Base-by-base conservation (phyloP, 2,797 vertebrate genomes). In the Coendou prehensilis region DNA sequence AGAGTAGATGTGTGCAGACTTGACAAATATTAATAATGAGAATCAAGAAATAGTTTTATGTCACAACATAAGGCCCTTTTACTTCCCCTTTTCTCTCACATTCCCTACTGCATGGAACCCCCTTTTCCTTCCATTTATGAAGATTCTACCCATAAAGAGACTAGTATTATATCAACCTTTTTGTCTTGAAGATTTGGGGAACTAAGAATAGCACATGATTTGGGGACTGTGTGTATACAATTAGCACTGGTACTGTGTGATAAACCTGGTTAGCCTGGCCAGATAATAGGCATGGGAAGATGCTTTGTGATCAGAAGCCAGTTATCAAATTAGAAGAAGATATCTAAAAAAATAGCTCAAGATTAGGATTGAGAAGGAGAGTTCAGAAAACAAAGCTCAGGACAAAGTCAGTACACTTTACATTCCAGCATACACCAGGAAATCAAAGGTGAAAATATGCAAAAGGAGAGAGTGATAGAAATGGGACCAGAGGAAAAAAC, bases 81-180 rank as follows among this genome's bases (percentile, higher is more conserved):
- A 30, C 10, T 61, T 67, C 33, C 28, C 76, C 11, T 20, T 37
- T 61, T 83, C 14, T 61, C 6, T 41, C 54, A 57, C 30, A n/a
- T 37, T n/a, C 61, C 26, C 28, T 89, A 64, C 59, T 54, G 11
- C 4, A 7, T 20, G 37, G 50, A 84, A 59, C 9, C 22, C 26
- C 26, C 14, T 54, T 75, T 86, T 71, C 45, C 33, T 79, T 52
- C 47, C 52, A 79, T 8, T 78, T 94, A 82, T 73, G 69, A 97
- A 76, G 86, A 63, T 47, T 73, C 64, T 85, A 52, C 63, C 10
- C 50, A 81, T n/a, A 75, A 89, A 86, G 61, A 87, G 41, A 90
- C 37, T 37, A 79, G 59, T 18, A 41, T 84, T 73, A 63, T 64
- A 33, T 33, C 56, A 87, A 59, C 1, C 23, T 54, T 67, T 90